Base-by-base conservation (phyloP, 2,797 vertebrate species). In the Thripadectes ignobilis region DNA sequence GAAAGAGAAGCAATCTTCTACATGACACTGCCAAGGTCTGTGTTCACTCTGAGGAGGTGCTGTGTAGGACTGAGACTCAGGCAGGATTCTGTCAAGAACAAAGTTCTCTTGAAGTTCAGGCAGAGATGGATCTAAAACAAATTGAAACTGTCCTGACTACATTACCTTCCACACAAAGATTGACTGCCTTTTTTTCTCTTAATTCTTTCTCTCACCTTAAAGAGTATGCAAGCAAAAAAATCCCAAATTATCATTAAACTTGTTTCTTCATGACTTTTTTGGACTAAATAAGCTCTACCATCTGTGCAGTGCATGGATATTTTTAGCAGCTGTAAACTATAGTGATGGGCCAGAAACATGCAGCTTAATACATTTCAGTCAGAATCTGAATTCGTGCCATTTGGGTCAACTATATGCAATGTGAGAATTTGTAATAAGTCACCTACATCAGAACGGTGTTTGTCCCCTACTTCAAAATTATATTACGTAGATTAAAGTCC, bases 301-400 rank as follows among this genome's bases (percentile, higher is more conserved):
- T 87, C 86, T 93, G 78, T 19, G 34, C 78, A 58, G 10, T n/a
- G 27, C 58, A 74, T 4, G 7, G 62, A 45, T 95, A 93, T 78
- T 95, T 94, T 92, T 91, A 89, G 48, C 62, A 66, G 23, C 36
- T 85, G 34, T 75, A 88, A 94, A 83, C 76, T 46, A 17, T 14
- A 92, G 19, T 17, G 51, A 62, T 57, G 62, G 66, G 29, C 55
- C 62, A 93, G 62, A 89, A 95, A 78, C 32, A 78, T 55, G 66
- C 51, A 78, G 46, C 59, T 79, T 55, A 59, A 43, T 74, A 38
- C 21, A 6, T 71, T 88, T 91, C 82, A 83, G 65, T 87, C 39
- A 83, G 81, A 71, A 95, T 67, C 49, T 97, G 72, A 89, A 82
- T 69, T 66, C 38, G 43, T 59, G 82, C 46, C 57, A n/a, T 55